These are phyloP conservation scores for Dendrolimus kikuchii DNA, from an alignment of 1,140 invertebrate genomes.

Conservation along the genomic window DNA sequence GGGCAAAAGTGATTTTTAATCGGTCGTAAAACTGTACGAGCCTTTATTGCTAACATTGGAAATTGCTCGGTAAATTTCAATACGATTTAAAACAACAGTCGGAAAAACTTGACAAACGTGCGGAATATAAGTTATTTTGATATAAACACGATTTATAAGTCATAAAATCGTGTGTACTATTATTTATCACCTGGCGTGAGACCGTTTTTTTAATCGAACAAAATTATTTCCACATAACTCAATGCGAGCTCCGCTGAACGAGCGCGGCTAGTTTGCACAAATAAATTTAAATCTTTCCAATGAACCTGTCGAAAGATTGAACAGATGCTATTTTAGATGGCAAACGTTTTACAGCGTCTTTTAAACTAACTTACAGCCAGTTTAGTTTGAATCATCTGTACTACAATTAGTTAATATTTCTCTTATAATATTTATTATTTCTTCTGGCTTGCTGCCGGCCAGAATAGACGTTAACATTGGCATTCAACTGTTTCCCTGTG, in stretches of 20 bases:
- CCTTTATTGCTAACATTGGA: slow-evolving; percentile 9
- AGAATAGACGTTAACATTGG: slow-evolving; percentile 63
- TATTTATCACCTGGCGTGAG: slow-evolving; percentile 8
- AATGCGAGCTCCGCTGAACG: background rate
- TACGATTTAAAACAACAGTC: background rate
- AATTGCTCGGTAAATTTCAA: too few species aligned
- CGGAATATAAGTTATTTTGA: slow-evolving; percentile 4
- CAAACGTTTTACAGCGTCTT: slow-evolving; percentile 6
- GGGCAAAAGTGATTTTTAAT: slow-evolving; percentile 30
- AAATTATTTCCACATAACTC: slow-evolving; percentile 2
- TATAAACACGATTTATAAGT: slow-evolving; percentile 15
- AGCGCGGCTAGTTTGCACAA: slow-evolving; percentile 1
- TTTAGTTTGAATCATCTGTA: background rate
- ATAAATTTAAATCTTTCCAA: slow-evolving; percentile 5
- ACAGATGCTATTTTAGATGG: slow-evolving; percentile 7
- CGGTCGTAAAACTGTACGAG: slow-evolving; percentile 22
- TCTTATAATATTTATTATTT: slow-evolving; percentile 5
- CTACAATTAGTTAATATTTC: background rate
- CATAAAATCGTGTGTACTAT: slow-evolving; percentile 8
- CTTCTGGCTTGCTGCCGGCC: slow-evolving; percentile 12
- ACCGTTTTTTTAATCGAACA: background rate
- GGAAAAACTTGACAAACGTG: slow-evolving; percentile 1
- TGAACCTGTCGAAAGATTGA: slow-evolving; percentile 4
- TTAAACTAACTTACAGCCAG: slow-evolving; percentile 2
- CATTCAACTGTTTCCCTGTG: slow-evolving; percentile 56